These are phyloP conservation scores for Osmerus mordax DNA, from an alignment of 2,113 vertebrate genomes.

Conservation along the genomic window DNA sequence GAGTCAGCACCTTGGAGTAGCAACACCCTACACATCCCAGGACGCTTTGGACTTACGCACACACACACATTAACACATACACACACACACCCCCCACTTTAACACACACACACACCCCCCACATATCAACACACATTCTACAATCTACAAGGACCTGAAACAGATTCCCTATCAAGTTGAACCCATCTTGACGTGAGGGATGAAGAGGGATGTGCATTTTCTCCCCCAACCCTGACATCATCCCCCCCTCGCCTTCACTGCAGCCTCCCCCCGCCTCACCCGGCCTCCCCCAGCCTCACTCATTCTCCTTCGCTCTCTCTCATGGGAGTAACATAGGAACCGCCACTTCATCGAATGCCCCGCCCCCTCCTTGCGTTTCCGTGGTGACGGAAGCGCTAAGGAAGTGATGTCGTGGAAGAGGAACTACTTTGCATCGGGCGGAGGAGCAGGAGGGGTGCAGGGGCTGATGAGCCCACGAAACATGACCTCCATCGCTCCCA, in stretches of 20 bases:
- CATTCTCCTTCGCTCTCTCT: slow-evolving; percentile 54
- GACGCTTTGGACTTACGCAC: neutral
- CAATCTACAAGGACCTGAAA: neutral
- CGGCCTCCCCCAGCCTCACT: slow-evolving; percentile 1
- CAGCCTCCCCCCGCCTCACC: neutral
- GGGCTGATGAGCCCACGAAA: slow-evolving; percentile 76
- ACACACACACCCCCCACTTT: neutral
- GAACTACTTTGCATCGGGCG: slow-evolving; percentile 74
- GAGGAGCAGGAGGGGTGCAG: slow-evolving; percentile 58
- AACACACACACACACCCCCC: neutral
- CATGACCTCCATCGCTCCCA: slow-evolving; percentile 90
- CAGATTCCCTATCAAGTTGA: neutral
- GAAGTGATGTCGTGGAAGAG: slow-evolving; percentile 76
- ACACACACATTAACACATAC: neutral
- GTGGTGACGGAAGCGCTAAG: slow-evolving; percentile 51
- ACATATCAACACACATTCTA: neutral
- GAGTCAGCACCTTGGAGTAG: too few species aligned
- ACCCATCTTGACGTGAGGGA: neutral
- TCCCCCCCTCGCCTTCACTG: neutral
- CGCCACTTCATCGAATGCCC: slow-evolving; percentile 47
- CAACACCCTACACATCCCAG: too few species aligned
- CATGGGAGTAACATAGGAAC: slow-evolving; percentile 71
- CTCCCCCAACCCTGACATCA: neutral
- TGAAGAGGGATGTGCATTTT: slow-evolving; percentile 5
- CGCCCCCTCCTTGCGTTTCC: slow-evolving; percentile 41